Base-by-base conservation (phyloP, 2,797 vertebrate species). In the Anomalospiza imberbis region DNA sequence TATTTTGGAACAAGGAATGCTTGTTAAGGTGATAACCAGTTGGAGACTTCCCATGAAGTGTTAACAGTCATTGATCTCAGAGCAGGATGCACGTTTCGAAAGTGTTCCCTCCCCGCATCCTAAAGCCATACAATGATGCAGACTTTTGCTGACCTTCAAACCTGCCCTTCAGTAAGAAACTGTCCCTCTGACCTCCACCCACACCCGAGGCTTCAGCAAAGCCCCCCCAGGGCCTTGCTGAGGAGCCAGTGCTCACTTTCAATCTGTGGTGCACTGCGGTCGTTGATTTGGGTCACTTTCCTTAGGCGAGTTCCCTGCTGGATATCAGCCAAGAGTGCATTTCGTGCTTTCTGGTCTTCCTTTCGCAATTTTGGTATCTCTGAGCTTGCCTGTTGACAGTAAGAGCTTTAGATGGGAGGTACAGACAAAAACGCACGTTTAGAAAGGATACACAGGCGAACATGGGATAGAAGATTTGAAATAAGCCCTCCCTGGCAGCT, bases 301-400 rank as follows among this genome's bases (percentile, higher is more conserved):
- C 97, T 98, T 20, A 99, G 97, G 74, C 96, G 98, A 85, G 98
- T 95, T 96, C 99, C 99, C 97, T 98, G 99, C 94, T 99, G 99
- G 97, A 99, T 99, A 60, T 99, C 99, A 5, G 98, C 98, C 93
- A 99, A 61, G 61, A 99, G 98, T 0, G 99, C 99, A 3, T 93
- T 98, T 54, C 99, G 98, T 29, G 97, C 98, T 95, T 97, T 97
- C 85, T 98, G 95, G 65, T 98, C 98, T 60, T 97, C 95, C 74
- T 97, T 97, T 67, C 91, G 97, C 42, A 96, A 28, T 82, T 96
- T 97, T 18, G 98, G 89, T 58, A 97, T 24, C 12, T 98, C 98
- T 60, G 97, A 68, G 86, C 93, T 97, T 24, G 88, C 85, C 98
- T 98, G 97, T 77, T 71, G 68, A 81, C 92, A 66, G 47, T 10